Evolutionary conservation across 2,888 invertebrate species (phyloP).

Genomic region (Vanessa cardui): DNA sequence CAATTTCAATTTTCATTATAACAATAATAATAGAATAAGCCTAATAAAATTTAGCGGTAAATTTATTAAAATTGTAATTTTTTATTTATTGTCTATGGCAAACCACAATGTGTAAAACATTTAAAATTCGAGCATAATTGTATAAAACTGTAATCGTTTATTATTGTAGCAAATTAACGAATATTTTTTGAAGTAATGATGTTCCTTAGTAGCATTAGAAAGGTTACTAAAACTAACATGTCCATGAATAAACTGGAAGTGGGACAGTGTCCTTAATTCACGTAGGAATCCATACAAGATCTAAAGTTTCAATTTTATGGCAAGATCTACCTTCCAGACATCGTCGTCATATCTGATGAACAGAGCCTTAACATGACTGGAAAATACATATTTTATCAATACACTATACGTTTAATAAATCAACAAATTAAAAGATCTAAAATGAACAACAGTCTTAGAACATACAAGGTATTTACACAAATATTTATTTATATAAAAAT

Average conservation of each 20-base stretch:
- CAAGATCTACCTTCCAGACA: slow-evolving; percentile 26
- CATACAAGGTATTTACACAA: slow-evolving; percentile 80
- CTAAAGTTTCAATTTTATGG: slow-evolving; percentile 28
- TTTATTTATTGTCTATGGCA: slow-evolving; percentile 13
- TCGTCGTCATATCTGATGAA: slow-evolving; percentile 10
- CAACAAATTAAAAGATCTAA: slow-evolving; percentile 80
- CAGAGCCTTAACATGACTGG: slow-evolving; percentile 65
- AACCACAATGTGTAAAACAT: not conserved
- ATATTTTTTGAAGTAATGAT: not conserved
- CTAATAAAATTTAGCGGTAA: slow-evolving; percentile 5
- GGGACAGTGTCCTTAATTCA: not conserved
- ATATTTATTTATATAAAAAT: slow-evolving; percentile 73
- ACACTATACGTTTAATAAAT: slow-evolving; percentile 66
- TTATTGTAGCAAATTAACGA: not conserved
- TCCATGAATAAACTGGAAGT: slow-evolving; percentile 6
- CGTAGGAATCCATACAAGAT: slow-evolving; percentile 11
- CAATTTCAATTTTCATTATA: slow-evolving; percentile 11
- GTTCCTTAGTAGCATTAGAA: not conserved
- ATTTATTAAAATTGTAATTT: slow-evolving; percentile 1
- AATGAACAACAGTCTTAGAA: slow-evolving; percentile 82
- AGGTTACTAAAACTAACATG: slow-evolving; percentile 6
- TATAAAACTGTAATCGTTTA: not conserved
- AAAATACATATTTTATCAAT: slow-evolving; percentile 75
- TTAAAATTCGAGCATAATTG: not conserved
- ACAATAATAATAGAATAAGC: slow-evolving; percentile 15